These are phyloP conservation scores for Paraescarpia echinospica DNA, from an alignment of 1,140 invertebrate genomes.

Conservation along the genomic window DNA sequence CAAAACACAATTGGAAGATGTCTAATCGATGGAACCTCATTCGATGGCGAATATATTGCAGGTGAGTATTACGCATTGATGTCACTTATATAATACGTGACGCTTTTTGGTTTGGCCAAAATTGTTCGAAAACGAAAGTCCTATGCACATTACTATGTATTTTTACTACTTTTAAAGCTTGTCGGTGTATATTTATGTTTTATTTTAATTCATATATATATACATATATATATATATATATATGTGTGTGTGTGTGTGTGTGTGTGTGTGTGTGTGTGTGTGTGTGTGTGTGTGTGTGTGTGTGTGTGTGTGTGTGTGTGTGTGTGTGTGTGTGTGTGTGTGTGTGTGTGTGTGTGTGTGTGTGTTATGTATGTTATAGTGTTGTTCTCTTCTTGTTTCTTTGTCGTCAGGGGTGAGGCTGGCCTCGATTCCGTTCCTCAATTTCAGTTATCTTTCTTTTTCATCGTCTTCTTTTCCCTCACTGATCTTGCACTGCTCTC, in stretches of 20 bases:
- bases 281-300: conserved; percentile 17
- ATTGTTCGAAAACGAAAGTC: too few relatives aligned
- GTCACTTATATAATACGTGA: neutral
- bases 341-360: conserved; percentile 10
- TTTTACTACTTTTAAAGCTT: too few relatives aligned
- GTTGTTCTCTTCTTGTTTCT: too few relatives aligned
- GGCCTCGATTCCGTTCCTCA: too few relatives aligned
- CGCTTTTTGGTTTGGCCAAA: too few relatives aligned
- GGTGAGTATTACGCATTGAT: neutral
- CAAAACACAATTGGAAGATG: neutral
- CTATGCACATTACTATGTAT: too few relatives aligned
- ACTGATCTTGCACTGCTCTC: too few relatives aligned
- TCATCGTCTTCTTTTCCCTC: too few relatives aligned
- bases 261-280: conserved; percentile 17
- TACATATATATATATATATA: conserved; percentile 16
- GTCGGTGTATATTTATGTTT: neutral
- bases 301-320: conserved; percentile 13
- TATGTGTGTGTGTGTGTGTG: conserved; percentile 17
- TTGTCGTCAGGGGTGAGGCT: too few relatives aligned
- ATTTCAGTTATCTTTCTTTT: too few relatives aligned
- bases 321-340: conserved; percentile 6
- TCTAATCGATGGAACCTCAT: neutral
- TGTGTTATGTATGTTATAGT: too few relatives aligned
- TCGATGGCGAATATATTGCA: neutral
- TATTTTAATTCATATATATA: conserved; percentile 9